Evolutionary conservation across 2,888 invertebrate species (phyloP).

Genomic region (Leptothorax acervorum): DNA sequence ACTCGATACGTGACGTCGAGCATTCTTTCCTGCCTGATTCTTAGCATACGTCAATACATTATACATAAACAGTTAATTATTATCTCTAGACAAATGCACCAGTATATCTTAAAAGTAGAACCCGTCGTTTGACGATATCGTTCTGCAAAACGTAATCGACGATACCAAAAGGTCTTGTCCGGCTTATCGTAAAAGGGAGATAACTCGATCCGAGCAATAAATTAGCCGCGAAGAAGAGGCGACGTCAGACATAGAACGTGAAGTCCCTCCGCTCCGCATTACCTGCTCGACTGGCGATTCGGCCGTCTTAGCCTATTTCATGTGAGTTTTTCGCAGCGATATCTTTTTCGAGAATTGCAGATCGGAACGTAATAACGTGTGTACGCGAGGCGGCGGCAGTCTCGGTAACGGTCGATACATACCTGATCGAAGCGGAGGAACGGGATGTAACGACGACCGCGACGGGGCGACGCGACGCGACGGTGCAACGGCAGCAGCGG

Average conservation of each 20-base stretch:
- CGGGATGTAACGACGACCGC: conserved; percentile 50
- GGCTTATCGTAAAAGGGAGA: conserved; percentile 18
- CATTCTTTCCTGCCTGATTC: not conserved
- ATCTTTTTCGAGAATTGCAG: conserved; percentile 29
- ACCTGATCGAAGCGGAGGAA: conserved; percentile 60
- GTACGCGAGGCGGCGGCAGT: conserved; percentile 31
- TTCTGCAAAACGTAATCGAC: conserved; percentile 17
- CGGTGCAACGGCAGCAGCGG: conserved; percentile 59
- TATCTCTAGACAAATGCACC: not conserved
- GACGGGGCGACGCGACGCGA: conserved; percentile 11
- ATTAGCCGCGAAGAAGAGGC: conserved; percentile 13
- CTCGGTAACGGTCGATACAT: conserved; percentile 65
- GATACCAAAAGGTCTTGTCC: conserved; percentile 1
- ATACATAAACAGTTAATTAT: conserved; percentile 9
- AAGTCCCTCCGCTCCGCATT: not conserved
- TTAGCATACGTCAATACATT: not conserved
- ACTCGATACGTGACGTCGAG: not conserved
- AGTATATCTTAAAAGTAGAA: not conserved
- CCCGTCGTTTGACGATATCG: not conserved
- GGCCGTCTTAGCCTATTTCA: conserved; percentile 32
- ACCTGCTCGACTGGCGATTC: not conserved
- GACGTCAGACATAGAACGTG: not conserved
- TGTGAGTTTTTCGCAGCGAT: conserved; percentile 15
- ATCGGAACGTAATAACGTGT: conserved; percentile 39
- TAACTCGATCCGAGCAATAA: conserved; percentile 25